phyloP scores from a whole-genome alignment of 1,140 invertebrate species.

The Danaus plexippus region DNA sequence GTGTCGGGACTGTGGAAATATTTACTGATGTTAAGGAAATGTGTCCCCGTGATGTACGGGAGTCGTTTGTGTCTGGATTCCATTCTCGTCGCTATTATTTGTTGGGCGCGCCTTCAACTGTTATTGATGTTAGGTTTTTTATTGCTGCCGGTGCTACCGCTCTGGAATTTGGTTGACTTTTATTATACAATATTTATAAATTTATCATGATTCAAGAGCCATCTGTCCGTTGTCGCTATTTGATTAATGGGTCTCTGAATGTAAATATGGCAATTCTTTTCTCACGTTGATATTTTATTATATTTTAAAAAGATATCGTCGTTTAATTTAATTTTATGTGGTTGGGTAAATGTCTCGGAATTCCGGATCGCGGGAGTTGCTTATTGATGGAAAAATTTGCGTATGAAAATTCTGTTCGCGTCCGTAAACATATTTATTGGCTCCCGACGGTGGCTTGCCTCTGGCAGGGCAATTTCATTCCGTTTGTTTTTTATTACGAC shows the following conservation, averaged over 20 bases:
- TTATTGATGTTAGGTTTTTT: conserved; percentile 17
- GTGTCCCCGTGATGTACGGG: conserved; percentile 32
- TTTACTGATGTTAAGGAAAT: conserved; percentile 47
- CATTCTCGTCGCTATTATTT: conserved; percentile 27
- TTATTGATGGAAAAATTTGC: conserved; percentile 11
- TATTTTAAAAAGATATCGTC: background rate
- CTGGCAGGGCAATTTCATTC: conserved; percentile 11
- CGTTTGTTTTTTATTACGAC: conserved; percentile 6
- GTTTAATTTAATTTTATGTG: conserved; percentile 10
- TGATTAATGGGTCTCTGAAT: no score
- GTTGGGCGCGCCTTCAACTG: conserved; percentile 21
- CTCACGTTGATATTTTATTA: no score
- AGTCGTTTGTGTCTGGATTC: conserved; percentile 35
- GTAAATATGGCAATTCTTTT: no score
- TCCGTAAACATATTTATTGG: conserved; percentile 13
- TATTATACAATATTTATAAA: background rate
- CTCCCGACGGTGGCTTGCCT: conserved; percentile 5
- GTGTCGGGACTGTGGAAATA: conserved; percentile 44
- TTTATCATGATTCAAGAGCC: no score
- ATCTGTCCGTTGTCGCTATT: no score
- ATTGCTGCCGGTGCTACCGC: background rate
- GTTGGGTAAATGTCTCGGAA: conserved; percentile 6
- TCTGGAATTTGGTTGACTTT: conserved; percentile 2
- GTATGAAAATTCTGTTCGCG: conserved; percentile 11
- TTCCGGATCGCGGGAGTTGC: conserved; percentile 5